Evolutionary conservation across 2,888 invertebrate genomes (phyloP), one percentile per base, ranked within the genome.

Genomic region (Eupeodes latifasciatus): DNA sequence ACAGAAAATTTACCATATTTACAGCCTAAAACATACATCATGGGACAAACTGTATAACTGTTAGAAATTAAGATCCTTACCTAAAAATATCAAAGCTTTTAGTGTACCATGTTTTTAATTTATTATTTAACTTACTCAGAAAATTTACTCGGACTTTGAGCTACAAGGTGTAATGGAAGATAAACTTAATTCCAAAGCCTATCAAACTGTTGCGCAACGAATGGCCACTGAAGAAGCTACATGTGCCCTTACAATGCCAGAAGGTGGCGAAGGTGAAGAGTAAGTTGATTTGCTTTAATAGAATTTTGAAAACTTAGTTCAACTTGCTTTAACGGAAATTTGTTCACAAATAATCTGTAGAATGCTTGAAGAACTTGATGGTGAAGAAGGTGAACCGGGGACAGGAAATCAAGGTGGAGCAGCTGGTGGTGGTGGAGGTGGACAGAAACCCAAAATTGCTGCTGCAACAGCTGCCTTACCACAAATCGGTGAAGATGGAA

Each of bases 111-210:
- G 5, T 40, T 4, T 4, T 40, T 40, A 9, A 27, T 27, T 27
- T 40, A 7, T 40, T 40, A 40, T 40, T 5, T 40, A 14, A 11
- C 57, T 19, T 87, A 14, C 74, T 57, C 94, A 99, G 98, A 99
- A 99, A 97, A 96, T 99, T 94, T 99, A 99, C 95, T 98, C 98
- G 67, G 99, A 99, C 94, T 99, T 99, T 94, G 99, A 99, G 94
- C 96, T 99, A 85, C 99, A 99, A 95, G 99, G 99, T 90, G 99
- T 99, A 62, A 98, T 98, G 94, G 99, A 99, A 92, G 99, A 99
- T 93, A 98, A 98, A 94, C 95, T 99, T 82, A 98, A 99, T 94
- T 98, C 98, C 89, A 99, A 99, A 95, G 96, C 96, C 90, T 99
- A 99, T 95, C 98, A 98, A 94, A 96, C 96, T 86, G 97, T 99